Conservation (phyloP, 2,888 invertebrate genomes). For the Drosophila mettleri region DNA sequence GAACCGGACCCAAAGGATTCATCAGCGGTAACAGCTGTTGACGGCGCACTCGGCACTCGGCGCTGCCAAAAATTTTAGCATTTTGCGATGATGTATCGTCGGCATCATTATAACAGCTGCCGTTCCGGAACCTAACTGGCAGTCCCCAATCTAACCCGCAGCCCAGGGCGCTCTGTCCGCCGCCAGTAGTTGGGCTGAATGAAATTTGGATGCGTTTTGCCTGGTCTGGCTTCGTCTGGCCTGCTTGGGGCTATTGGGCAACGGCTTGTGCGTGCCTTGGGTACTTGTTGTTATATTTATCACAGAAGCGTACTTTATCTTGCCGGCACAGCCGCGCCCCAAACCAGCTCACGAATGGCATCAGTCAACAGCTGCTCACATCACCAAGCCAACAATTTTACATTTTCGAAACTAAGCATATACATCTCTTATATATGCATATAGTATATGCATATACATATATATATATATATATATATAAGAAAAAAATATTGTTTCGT, state of each 20-base stretch:
- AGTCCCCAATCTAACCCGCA: slow-evolving; percentile 26
- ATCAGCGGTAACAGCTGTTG: slow-evolving; percentile 79
- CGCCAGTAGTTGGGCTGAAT: slow-evolving; percentile 42
- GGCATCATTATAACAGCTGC: slow-evolving; percentile 81
- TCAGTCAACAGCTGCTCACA: slow-evolving; percentile 75
- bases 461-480: slow-evolving; percentile 14
- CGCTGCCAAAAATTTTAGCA: slow-evolving; percentile 76
- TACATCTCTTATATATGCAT: slow-evolving; percentile 24
- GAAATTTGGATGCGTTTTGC: slow-evolving; percentile 74
- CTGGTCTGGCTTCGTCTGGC: slow-evolving; percentile 11
- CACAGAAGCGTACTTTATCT: slow-evolving; percentile 77
- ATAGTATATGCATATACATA: slow-evolving; percentile 13
- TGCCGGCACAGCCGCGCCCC: slow-evolving; percentile 45
- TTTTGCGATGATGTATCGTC: slow-evolving; percentile 81
- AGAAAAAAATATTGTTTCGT: slow-evolving; percentile 64
- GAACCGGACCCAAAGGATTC: slow-evolving; percentile 79
- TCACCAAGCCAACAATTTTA: slow-evolving; percentile 65
- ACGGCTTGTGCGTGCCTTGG: slow-evolving; percentile 79
- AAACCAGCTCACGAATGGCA: slow-evolving; percentile 40
- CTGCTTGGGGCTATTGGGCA: slow-evolving; percentile 49
- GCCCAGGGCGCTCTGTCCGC: not conserved
- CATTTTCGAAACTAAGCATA: slow-evolving; percentile 45
- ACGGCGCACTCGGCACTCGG: slow-evolving; percentile 53
- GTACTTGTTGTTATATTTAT: slow-evolving; percentile 81
- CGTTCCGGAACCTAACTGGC: slow-evolving; percentile 53